phyloP scores from a whole-genome alignment of 2,797 vertebrate species.

The Cheirogaleus major region DNA sequence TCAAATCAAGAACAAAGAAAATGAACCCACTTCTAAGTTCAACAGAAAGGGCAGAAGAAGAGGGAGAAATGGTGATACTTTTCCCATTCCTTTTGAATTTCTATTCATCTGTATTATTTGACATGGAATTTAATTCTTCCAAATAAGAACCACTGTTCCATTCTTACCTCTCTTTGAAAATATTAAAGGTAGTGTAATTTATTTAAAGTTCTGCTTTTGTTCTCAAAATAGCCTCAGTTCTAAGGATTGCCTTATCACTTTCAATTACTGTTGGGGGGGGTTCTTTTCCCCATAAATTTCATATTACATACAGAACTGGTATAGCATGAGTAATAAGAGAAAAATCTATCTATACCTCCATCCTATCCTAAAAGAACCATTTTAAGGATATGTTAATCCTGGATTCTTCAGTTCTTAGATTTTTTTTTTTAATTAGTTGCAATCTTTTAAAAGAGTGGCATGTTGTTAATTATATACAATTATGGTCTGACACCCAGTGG shows the following conservation, averaged over 20 bases:
- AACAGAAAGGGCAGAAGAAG: neutral
- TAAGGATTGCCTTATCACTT: neutral
- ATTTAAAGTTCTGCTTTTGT: neutral
- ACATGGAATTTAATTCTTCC: neutral
- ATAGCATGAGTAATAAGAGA: neutral
- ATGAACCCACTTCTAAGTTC: neutral
- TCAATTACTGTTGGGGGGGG: neutral
- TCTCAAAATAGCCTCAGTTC: neutral
- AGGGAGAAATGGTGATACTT: neutral
- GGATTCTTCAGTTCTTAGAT: neutral
- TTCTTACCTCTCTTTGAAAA: neutral
- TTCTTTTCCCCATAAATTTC: neutral
- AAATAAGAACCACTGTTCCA: neutral
- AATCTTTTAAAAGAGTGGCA: conserved; percentile 11
- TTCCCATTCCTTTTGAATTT: neutral
- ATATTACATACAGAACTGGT: neutral
- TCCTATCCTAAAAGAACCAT: neutral
- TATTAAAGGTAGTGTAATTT: neutral
- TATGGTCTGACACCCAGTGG: neutral
- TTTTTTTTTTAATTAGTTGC: conserved; percentile 33
- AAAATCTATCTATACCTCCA: neutral
- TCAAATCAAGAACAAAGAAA: neutral
- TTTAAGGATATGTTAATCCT: neutral
- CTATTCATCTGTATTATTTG: neutral
- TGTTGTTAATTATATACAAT: conserved; percentile 41